A percentile compares a stretch with the other conserved stretches of the same genome.
Conservation (phyloP, 2,797 vertebrate species). For the Hozukius guyotensis region DNA sequence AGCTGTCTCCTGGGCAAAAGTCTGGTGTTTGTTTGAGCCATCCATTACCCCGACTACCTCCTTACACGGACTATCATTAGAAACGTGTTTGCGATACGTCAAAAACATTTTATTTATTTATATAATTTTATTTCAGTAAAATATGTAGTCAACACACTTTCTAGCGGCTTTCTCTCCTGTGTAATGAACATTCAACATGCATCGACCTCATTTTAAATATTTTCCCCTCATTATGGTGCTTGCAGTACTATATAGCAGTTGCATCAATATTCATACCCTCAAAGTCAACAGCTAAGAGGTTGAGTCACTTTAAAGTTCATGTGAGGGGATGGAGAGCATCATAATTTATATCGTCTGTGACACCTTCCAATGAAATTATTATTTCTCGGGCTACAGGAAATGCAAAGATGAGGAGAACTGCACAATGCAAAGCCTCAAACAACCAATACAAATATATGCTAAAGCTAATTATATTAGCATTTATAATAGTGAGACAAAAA, state of each 20-base stretch:
- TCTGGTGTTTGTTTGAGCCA: no score
- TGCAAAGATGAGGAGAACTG: background rate
- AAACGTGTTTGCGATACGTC: no score
- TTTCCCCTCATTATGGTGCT: constrained; percentile 1
- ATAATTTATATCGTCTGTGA: constrained; percentile 21
- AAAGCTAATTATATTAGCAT: background rate
- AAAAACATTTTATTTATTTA: background rate
- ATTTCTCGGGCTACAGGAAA: background rate
- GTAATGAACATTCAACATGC: background rate
- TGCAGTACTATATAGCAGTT: background rate
- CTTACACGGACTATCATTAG: no score
- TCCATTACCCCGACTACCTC: no score
- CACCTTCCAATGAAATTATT: constrained; percentile 9
- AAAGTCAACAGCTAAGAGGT: constrained; percentile 35
- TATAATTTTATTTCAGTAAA: background rate
- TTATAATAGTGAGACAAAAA: background rate
- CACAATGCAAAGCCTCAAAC: background rate
- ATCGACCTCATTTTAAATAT: constrained; percentile 20
- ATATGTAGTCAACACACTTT: background rate
- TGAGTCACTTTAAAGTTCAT: constrained; percentile 19
- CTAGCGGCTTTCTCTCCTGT: background rate
- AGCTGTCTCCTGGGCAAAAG: no score
- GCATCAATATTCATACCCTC: constrained; percentile 46
- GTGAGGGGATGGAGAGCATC: background rate
- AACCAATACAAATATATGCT: background rate